phyloP scores from a whole-genome alignment of 2,113 vertebrate genomes.

The Nerophis lumbriciformis region DNA sequence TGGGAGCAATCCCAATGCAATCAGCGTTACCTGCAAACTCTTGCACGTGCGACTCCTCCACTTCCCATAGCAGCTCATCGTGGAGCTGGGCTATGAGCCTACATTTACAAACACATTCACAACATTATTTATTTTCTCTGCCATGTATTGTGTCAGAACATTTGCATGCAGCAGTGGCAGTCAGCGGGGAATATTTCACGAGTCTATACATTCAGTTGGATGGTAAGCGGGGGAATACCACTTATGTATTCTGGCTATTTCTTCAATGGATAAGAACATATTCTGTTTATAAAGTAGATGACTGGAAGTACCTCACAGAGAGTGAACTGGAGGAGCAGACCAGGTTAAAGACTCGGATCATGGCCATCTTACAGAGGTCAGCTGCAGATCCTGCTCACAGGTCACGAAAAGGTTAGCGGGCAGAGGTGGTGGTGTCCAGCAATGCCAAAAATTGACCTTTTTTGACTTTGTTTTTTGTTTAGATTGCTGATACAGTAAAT shows the following conservation, averaged over 20 bases:
- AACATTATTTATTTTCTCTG: neutral
- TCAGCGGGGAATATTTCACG: constrained; percentile 3
- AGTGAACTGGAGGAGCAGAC: constrained; percentile 69
- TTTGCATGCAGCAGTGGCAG: constrained; percentile 9
- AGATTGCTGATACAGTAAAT: neutral
- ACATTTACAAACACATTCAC: constrained; percentile 28
- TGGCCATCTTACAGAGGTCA: constrained; percentile 92
- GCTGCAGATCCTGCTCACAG: constrained; percentile 80
- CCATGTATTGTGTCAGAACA: constrained; percentile 25
- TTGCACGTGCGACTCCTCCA: constrained; percentile 79
- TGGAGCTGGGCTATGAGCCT: constrained; percentile 91
- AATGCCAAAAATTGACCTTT: no score
- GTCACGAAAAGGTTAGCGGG: neutral
- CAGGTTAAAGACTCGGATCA: constrained; percentile 80
- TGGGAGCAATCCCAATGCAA: neutral
- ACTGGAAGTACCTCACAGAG: constrained; percentile 76
- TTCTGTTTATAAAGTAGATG: neutral
- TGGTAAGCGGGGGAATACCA: constrained; percentile 1
- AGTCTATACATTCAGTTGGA: constrained; percentile 16
- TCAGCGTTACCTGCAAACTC: constrained; percentile 77
- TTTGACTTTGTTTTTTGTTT: neutral
- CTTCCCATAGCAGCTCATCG: constrained; percentile 89
- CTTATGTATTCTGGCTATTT: constrained; percentile 13
- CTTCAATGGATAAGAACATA: neutral
- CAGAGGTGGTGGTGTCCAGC: neutral